These are phyloP conservation scores for Arctia plantaginis DNA, from an alignment of 2,888 invertebrate species.

Conservation along the genomic window DNA sequence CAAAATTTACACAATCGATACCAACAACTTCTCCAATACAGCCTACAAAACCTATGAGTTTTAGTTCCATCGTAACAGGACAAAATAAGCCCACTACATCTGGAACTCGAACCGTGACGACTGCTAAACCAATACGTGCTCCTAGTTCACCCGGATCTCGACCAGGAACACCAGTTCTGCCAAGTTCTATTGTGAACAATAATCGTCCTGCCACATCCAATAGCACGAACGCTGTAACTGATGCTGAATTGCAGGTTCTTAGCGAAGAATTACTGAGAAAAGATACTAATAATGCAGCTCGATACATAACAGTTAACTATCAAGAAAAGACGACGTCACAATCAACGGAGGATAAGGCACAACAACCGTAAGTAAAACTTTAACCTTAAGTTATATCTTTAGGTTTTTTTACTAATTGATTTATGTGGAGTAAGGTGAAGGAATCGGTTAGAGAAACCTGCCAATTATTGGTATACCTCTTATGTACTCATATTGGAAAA, in stretches of 20 bases:
- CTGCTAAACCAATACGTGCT: conserved; percentile 53
- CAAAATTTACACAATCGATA: conserved; percentile 47
- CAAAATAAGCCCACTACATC: conserved; percentile 54
- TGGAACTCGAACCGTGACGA: conserved; percentile 39
- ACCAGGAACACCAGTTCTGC: conserved; percentile 66
- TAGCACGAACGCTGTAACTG: conserved; percentile 72
- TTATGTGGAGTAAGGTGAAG: neutral
- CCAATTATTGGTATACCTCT: neutral
- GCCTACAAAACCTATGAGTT: conserved; percentile 70
- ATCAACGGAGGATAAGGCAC: conserved; percentile 90
- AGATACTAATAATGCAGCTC: conserved; percentile 91
- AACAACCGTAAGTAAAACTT: conserved; percentile 89
- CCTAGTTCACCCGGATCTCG: conserved; percentile 50
- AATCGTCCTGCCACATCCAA: conserved; percentile 59
- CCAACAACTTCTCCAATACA: conserved; percentile 29
- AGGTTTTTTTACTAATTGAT: neutral
- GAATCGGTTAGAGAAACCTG: neutral
- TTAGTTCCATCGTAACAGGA: conserved; percentile 70
- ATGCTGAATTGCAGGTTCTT: conserved; percentile 88
- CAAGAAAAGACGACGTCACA: conserved; percentile 91
- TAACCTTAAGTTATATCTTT: neutral
- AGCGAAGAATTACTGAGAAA: conserved; percentile 90
- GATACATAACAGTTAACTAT: conserved; percentile 89
- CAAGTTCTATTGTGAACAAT: conserved; percentile 80
- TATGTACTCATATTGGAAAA: neutral